phyloP scores from a whole-genome alignment of 1,140 invertebrate species.

The Drosophila pseudoobscura region DNA sequence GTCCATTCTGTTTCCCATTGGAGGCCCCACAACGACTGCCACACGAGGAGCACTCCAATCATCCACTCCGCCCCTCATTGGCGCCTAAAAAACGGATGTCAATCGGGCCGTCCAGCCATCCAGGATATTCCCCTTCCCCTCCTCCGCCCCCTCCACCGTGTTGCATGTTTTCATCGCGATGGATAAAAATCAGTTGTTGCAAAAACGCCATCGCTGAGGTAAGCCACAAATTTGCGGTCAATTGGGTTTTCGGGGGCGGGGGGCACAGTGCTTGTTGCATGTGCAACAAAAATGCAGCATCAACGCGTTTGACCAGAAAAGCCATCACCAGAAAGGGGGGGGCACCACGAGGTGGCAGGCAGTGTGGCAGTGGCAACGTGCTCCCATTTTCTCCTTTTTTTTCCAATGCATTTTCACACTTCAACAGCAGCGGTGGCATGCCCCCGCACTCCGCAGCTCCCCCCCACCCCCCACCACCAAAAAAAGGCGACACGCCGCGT shows the following conservation, averaged over 20 bases:
- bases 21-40: no score
- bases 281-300: constrained; percentile 79
- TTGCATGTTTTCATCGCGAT: constrained; percentile 40
- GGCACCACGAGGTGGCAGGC: background rate
- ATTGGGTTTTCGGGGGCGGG: constrained; percentile 52
- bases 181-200: constrained; percentile 71
- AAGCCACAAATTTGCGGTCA: constrained; percentile 74
- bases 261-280: constrained; percentile 49
- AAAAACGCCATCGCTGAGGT: constrained; percentile 68
- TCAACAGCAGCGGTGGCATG: constrained; percentile 36
- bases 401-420: constrained; percentile 73
- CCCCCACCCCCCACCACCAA: background rate
- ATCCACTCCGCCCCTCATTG: no score
- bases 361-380: constrained; percentile 10
- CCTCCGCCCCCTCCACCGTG: constrained; percentile 1
- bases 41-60: no score
- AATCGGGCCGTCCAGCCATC: no score
- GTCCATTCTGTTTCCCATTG: no score
- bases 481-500: constrained; percentile 43
- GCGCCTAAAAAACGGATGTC: no score
- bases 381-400: constrained; percentile 45
- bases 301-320: constrained; percentile 57
- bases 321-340: constrained; percentile 22
- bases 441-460: no score
- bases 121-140: no score